These are phyloP conservation scores for Quadriops clusia DNA, from an alignment of 2,888 invertebrate species.

Conservation along the genomic window DNA sequence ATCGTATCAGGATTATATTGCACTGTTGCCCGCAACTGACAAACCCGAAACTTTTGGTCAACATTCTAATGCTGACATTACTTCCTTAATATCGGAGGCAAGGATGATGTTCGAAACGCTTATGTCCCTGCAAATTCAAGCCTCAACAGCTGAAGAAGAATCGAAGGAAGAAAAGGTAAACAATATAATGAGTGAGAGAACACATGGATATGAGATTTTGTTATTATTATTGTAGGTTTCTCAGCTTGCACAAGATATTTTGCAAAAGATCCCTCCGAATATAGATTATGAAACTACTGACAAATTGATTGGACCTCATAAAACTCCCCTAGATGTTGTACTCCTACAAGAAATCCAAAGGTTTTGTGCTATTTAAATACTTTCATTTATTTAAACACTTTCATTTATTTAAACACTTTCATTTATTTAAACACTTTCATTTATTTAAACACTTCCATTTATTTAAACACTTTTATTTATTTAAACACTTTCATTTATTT, in stretches of 20 bases:
- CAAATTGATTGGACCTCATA: constrained; percentile 59
- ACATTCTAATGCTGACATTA: constrained; percentile 82
- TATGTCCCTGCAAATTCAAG: constrained; percentile 63
- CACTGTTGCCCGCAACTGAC: constrained; percentile 64
- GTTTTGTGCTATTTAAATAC: constrained; percentile 14
- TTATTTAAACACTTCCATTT: too few relatives aligned
- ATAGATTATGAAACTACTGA: constrained; percentile 70
- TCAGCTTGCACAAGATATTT: constrained; percentile 57
- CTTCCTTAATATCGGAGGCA: constrained; percentile 72
- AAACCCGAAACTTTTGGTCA: constrained; percentile 83
- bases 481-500: too few relatives aligned
- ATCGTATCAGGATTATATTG: constrained; percentile 70
- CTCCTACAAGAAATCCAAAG: constrained; percentile 63
- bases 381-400: too few relatives aligned
- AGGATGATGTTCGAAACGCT: constrained; percentile 64
- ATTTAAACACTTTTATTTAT: too few relatives aligned
- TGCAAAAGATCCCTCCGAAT: constrained; percentile 55
- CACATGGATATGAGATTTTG: background rate
- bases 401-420: too few relatives aligned
- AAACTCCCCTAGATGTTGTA: constrained; percentile 72
- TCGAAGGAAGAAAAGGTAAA: constrained; percentile 59
- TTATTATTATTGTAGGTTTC: constrained; percentile 43
- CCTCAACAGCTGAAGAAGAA: constrained; percentile 42
- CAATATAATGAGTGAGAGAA: constrained; percentile 1
- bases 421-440: too few relatives aligned